Evolutionary conservation across 2,888 invertebrate species (phyloP).

Genomic region (Tridacna gigas): DNA sequence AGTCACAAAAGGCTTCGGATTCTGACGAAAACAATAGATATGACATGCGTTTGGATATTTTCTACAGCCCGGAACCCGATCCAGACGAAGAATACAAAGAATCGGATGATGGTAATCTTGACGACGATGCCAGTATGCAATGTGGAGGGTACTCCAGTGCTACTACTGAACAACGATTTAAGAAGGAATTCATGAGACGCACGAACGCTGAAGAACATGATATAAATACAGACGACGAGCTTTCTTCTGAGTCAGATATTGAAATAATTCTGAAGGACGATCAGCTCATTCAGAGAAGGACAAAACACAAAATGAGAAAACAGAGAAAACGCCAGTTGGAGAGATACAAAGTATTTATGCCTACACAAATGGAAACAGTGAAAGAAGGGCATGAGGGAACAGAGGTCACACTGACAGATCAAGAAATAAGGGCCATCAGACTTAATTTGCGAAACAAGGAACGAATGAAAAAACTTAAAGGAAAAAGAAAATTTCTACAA

Average conservation of each 20-base stretch:
- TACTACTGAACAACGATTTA: slow-evolving; percentile 37
- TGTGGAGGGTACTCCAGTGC: slow-evolving; percentile 52
- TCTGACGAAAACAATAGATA: slow-evolving; percentile 17
- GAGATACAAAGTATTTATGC: slow-evolving; percentile 48
- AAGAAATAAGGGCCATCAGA: slow-evolving; percentile 61
- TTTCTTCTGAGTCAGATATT: slow-evolving; percentile 58
- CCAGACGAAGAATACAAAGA: slow-evolving; percentile 41
- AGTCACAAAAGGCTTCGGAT: slow-evolving; percentile 15
- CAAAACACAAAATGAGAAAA: slow-evolving; percentile 65
- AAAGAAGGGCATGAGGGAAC: slow-evolving; percentile 26
- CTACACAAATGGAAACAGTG: slow-evolving; percentile 17
- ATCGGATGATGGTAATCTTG: slow-evolving; percentile 25
- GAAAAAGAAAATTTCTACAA: slow-evolving; percentile 63
- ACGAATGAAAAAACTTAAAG: slow-evolving; percentile 47
- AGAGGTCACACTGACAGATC: slow-evolving; percentile 54
- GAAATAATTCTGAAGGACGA: slow-evolving; percentile 65
- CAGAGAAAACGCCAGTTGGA: slow-evolving; percentile 62
- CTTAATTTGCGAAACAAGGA: slow-evolving; percentile 61
- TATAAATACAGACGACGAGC: slow-evolving; percentile 40
- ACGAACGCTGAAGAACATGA: slow-evolving; percentile 43
- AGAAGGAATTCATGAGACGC: neutral
- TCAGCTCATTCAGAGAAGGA: slow-evolving; percentile 60
- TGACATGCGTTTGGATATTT: slow-evolving; percentile 58
- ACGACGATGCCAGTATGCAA: slow-evolving; percentile 47
- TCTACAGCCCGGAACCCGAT: slow-evolving; percentile 66